Base-by-base conservation (phyloP, 2,113 vertebrate species). In the Callopanchax toddi region DNA sequence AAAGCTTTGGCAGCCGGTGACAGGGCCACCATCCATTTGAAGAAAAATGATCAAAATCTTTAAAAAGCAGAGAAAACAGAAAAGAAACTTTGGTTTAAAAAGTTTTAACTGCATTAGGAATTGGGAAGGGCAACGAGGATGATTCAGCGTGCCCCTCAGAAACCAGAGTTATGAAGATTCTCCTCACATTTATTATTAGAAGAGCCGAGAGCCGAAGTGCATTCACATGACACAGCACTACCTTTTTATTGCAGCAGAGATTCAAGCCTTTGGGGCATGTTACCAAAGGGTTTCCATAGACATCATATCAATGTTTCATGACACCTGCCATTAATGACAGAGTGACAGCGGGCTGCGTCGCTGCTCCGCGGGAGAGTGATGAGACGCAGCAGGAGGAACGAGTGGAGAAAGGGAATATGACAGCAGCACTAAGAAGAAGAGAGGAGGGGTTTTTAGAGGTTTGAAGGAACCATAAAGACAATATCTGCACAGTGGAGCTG, bases 241-340 rank as follows among this genome's bases (percentile, higher is more conserved):
- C 22, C 45, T 21, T 39, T n/a, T 60, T 37, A 72, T 60, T 78
- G 67, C 70, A 60, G 67, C 51, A 53, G 29, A 70, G 60, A 71
- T 56, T 44, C 37, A 61, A 50, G 65, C 57, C 67, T 67, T 29
- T 29, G 55, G 61, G 67, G 69, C 18, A 32, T 53, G 70, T 48
- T 57, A 60, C 58, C 49, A 32, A 79, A 63, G 71, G 66, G 52
- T 62, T n/a, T 56, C 64, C 70, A 34, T 54, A 68, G 67, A 46
- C 65, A 59, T 76, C 54, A 45, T 58, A 86, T 88, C 70, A 81
- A 74, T 84, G 81, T 84, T 86, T 87, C 61, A 83, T 74, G 82
- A 73, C 73, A 79, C 73, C 72, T 82, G 82, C 59, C 82, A 72
- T 7, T 46, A 69, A 67, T 84, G 86, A 88, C 79, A 62, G 83